Evolutionary conservation across 2,797 vertebrate species (phyloP), one percentile per base, ranked within the genome.

Genomic region (Rousettus madagascariensis): DNA sequence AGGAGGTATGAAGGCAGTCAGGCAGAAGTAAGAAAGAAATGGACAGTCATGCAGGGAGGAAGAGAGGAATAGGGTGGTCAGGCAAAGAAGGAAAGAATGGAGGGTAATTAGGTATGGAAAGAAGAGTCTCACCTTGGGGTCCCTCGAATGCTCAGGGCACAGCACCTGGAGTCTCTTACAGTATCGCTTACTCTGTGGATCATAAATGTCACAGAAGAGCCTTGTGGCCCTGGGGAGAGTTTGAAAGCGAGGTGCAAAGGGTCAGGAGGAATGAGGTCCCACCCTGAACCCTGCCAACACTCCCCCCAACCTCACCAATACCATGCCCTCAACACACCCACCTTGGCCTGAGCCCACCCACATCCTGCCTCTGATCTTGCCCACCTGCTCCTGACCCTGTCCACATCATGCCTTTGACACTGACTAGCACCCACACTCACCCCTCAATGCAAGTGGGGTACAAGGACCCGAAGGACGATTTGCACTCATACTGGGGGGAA

Each of bases 121-220:
- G 41, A 85, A 72, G 66, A 75, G 49, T 16, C 68, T 92, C 46
- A 99, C 99, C 99, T 99, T 99, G 24, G 99, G 99, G 94, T 99
- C 99, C 89, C 98, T 98, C 55, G 99, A 99, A 98, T 99, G 99
- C 97, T 99, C 99, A 5, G 99, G 99, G 96, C 99, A 99, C 88
- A 99, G 97, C 94, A 99, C 99, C 96, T 99, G 99, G 94, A 99
- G 99, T 46, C 99, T 98, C 93, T 99, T 99, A 96, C 99, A 99
- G 96, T 99, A 99, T 0, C 98, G 99, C 97, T 99, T 99, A 97
- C 99, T 99, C 96, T 99, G 98, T 28, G 99, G 99, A 96, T 99
- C 99, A 96, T 99, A 99, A 20, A 99, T 99, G 0, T 99, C 99
- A 92, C 99, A 99, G 97, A 99, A 99, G 51, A 99, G 99, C 85